Evolutionary conservation across 2,888 invertebrate genomes (phyloP).

Genomic region (Seladonia tumulorum): DNA sequence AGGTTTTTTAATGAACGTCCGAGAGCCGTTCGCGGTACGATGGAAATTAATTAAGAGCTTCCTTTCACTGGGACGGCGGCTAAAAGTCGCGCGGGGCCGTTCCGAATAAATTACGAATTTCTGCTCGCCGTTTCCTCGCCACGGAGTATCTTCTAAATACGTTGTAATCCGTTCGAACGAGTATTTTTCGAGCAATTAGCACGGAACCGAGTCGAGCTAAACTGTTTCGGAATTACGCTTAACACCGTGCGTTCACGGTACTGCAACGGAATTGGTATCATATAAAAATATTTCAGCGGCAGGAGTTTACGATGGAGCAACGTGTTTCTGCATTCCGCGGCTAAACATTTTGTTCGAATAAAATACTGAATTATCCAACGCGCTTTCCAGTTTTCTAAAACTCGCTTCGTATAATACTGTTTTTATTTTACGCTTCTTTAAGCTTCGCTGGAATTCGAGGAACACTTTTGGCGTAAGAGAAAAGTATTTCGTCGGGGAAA

Average conservation of each 20-base stretch:
- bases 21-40: not conserved
- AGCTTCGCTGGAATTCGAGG: not conserved
- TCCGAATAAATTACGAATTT: not conserved
- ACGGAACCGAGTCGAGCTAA: not conserved
- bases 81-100: not conserved
- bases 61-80: not conserved
- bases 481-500: not conserved
- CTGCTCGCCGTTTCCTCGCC: not conserved
- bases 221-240: not conserved
- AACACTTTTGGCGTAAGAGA: not conserved
- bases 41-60: conserved; percentile 19
- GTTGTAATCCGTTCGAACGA: not conserved
- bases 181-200: not conserved
- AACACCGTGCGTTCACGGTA: not conserved
- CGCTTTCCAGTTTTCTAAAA: not conserved
- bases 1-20: conserved; percentile 17
- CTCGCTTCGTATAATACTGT: not conserved
- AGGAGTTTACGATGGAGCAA: not conserved
- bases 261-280: not conserved
- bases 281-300: not conserved
- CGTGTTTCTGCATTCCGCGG: not conserved
- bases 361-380: not conserved
- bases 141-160: not conserved
- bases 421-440: not conserved
- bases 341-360: not conserved